Evolutionary conservation across 2,888 invertebrate species (phyloP).

Genomic region (Leptopilina drosophilae): DNA sequence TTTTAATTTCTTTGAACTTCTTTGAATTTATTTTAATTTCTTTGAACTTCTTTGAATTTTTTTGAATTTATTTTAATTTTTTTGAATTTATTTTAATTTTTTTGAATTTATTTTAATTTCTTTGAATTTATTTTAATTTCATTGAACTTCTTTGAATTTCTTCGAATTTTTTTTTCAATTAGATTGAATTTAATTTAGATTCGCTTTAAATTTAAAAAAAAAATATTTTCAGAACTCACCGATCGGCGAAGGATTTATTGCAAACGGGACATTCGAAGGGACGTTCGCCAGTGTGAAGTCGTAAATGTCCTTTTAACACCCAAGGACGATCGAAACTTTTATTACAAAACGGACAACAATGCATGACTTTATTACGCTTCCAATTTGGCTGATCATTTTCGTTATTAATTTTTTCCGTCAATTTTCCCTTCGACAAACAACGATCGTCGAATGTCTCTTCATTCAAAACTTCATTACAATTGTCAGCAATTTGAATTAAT

Average conservation of each 20-base stretch:
- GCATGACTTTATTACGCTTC: conserved; percentile 76
- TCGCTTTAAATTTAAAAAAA: background rate
- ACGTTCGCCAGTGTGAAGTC: conserved; percentile 84
- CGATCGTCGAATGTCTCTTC: background rate
- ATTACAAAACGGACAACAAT: conserved; percentile 81
- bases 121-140: too few relatives aligned
- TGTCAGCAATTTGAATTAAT: background rate
- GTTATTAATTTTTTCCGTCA: background rate
- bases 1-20: too few relatives aligned
- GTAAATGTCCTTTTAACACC: conserved; percentile 84
- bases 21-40: background rate
- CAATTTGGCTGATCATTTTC: conserved; percentile 60
- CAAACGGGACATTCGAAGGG: conserved; percentile 84
- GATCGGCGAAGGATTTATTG: conserved; percentile 83
- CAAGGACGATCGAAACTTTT: conserved; percentile 85
- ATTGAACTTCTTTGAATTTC: too few relatives aligned
- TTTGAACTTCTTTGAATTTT: too few relatives aligned
- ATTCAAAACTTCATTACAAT: background rate
- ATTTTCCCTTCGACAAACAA: conserved; percentile 7
- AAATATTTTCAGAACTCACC: conserved; percentile 74
- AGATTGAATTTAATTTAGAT: background rate
- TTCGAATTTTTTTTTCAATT: too few relatives aligned
- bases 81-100: too few relatives aligned
- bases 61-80: background rate
- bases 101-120: background rate